These are phyloP conservation scores for Phymastichus coffea DNA, from an alignment of 1,140 invertebrate species.

Conservation along the genomic window DNA sequence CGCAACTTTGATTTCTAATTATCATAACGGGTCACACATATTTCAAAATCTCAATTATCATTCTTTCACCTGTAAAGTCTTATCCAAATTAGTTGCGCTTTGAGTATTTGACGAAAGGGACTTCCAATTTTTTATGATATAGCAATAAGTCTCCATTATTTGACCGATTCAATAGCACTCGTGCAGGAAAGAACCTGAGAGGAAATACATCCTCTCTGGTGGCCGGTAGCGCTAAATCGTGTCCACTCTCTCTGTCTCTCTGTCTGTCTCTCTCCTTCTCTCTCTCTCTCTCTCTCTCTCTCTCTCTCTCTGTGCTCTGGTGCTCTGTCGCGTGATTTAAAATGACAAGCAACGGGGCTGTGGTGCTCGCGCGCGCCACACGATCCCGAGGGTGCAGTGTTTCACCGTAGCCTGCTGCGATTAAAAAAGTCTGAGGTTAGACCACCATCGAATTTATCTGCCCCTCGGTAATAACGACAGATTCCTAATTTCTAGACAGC, in stretches of 20 bases:
- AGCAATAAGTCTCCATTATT: slow-evolving; percentile 21
- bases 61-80: no score
- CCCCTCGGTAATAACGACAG: slow-evolving; percentile 31
- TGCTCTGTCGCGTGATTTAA: slow-evolving; percentile 44
- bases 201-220: no score
- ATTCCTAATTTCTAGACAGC: slow-evolving; percentile 17
- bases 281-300: background rate
- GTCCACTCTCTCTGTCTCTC: background rate
- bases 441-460: slow-evolving; percentile 42
- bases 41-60: no score
- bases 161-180: background rate
- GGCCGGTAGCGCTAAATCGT: background rate
- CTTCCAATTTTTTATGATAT: slow-evolving; percentile 7
- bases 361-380: slow-evolving; percentile 33
- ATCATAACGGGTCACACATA: no score
- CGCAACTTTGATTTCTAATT: no score
- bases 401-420: slow-evolving; percentile 33
- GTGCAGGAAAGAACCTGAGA: no score
- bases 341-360: slow-evolving; percentile 43
- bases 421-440: slow-evolving; percentile 20
- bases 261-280: background rate
- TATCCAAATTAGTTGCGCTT: no score
- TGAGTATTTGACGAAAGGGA: no score
- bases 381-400: slow-evolving; percentile 47
- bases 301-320: no score